These are phyloP conservation scores for Neotoxoptera formosana DNA, from an alignment of 1,140 invertebrate genomes.

Conservation along the genomic window DNA sequence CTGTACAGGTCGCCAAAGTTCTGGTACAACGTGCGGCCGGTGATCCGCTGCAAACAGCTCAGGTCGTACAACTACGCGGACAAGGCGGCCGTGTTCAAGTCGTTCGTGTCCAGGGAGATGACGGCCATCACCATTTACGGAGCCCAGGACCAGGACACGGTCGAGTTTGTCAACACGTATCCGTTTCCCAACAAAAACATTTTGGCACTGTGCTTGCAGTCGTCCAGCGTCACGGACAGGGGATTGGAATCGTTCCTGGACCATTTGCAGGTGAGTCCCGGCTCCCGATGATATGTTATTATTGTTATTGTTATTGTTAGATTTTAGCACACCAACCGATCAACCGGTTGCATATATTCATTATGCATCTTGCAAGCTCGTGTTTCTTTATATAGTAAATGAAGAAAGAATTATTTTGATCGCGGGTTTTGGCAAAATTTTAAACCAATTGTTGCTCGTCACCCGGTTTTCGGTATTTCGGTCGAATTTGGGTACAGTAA, in stretches of 20 bases:
- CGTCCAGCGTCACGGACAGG: conserved; percentile 86
- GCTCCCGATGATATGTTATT: neutral
- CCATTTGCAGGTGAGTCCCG: conserved; percentile 76
- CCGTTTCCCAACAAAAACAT: conserved; percentile 83
- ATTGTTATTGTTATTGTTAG: neutral
- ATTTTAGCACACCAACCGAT: neutral
- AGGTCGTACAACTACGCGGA: conserved; percentile 72
- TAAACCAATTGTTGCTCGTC: neutral
- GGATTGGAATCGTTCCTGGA: conserved; percentile 86
- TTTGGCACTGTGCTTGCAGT: conserved; percentile 80
- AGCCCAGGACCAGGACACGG: conserved; percentile 86
- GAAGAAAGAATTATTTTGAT: neutral
- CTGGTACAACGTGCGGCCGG: conserved; percentile 84
- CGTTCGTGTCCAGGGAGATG: conserved; percentile 83
- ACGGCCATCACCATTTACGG: conserved; percentile 83
- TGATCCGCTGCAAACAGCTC: conserved; percentile 83
- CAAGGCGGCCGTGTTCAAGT: conserved; percentile 78
- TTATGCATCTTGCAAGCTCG: neutral
- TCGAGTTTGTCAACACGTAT: conserved; percentile 85
- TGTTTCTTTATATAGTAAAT: neutral
- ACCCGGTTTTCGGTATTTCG: neutral
- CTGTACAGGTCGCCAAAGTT: conserved; percentile 83
- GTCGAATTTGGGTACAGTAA: neutral
- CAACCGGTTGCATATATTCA: neutral
- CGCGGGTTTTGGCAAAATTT: neutral